Conservation (phyloP, 2,113 vertebrate species). For the Hepsetus odoe region DNA sequence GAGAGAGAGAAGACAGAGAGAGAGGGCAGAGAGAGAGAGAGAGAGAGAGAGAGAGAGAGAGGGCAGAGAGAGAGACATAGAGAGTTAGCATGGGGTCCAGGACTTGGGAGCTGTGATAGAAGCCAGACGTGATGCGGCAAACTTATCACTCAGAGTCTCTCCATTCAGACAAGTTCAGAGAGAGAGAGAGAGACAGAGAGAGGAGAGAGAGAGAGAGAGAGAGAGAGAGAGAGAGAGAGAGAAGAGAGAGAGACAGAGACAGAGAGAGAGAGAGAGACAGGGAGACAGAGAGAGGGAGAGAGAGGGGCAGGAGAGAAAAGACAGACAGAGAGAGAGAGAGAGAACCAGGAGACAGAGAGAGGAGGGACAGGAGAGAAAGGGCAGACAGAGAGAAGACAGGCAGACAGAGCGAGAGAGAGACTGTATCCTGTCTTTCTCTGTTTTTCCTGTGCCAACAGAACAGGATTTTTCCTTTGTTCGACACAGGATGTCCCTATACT, state of each 20-base stretch:
- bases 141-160: conserved; percentile 75
- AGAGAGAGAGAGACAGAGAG: conserved; percentile 9
- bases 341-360: neutral
- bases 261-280: neutral
- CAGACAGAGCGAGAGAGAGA: neutral
- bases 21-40: neutral
- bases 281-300: neutral
- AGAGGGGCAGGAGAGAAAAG: neutral
- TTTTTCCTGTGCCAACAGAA: conserved; percentile 29
- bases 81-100: conserved; percentile 5
- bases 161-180: conserved; percentile 62
- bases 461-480: conserved; percentile 59
- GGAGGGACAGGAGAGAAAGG: neutral
- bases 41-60: neutral
- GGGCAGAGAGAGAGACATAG: neutral
- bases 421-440: conserved; percentile 11
- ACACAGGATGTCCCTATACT: conserved; percentile 62
- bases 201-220: neutral
- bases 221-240: too few species aligned
- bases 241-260: neutral
- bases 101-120: conserved; percentile 64
- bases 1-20: neutral
- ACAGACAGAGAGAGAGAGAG: neutral
- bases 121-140: conserved; percentile 71
- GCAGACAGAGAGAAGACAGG: neutral